These are phyloP conservation scores for Drosophila lowei DNA, from an alignment of 1,140 invertebrate genomes.

Conservation along the genomic window DNA sequence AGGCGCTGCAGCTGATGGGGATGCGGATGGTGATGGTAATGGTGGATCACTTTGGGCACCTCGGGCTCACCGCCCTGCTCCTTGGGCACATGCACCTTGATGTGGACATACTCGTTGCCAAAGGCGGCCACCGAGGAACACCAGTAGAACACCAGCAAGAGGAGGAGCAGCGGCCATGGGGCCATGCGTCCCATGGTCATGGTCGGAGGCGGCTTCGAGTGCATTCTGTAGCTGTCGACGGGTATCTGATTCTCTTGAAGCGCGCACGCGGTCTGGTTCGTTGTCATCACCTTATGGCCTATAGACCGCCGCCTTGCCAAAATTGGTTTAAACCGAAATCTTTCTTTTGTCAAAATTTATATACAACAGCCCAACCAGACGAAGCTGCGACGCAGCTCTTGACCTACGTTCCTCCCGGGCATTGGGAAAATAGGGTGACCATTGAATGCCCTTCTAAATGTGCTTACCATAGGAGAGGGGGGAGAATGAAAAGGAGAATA, in stretches of 20 bases:
- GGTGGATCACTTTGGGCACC: slow-evolving; percentile 64
- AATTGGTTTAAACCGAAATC: slow-evolving; percentile 77
- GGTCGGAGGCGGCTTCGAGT: not conserved
- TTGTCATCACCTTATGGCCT: slow-evolving; percentile 42
- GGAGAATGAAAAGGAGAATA: too few species aligned
- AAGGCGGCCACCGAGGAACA: slow-evolving; percentile 33
- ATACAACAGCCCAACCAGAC: slow-evolving; percentile 34
- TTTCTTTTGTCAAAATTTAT: slow-evolving; percentile 77
- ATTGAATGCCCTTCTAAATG: not conserved
- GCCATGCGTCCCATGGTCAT: too few species aligned
- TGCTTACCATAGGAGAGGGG: too few species aligned
- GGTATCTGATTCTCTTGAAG: too few species aligned
- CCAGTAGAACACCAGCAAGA: not conserved
- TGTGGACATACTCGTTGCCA: slow-evolving; percentile 75
- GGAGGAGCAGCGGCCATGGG: not conserved
- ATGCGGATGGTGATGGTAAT: slow-evolving; percentile 66
- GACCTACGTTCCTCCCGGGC: slow-evolving; percentile 34
- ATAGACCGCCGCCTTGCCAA: slow-evolving; percentile 62
- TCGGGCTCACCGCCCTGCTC: slow-evolving; percentile 49
- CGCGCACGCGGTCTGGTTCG: slow-evolving; percentile 5
- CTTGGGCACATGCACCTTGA: slow-evolving; percentile 75
- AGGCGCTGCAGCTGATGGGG: slow-evolving; percentile 39
- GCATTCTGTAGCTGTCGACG: not conserved
- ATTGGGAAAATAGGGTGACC: slow-evolving; percentile 6
- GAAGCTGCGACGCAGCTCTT: slow-evolving; percentile 45